phyloP scores from a whole-genome alignment of 2,888 invertebrate genomes.

The Malthinus seriepunctatus region DNA sequence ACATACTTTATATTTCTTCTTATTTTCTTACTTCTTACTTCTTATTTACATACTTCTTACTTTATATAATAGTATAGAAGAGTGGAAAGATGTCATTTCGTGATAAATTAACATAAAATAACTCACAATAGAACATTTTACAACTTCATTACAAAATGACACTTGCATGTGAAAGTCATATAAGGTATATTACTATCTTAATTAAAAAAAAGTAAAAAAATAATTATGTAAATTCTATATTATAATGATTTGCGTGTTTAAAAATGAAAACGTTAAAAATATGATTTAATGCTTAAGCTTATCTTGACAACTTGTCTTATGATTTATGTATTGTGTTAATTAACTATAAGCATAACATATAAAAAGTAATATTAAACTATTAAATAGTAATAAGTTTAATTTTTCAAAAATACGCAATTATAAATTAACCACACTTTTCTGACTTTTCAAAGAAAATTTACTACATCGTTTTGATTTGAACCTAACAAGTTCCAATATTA shows the following conservation, averaged over 20 bases:
- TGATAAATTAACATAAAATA: no score
- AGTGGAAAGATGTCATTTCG: no score
- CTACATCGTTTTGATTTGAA: no score
- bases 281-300: constrained; percentile 43
- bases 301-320: constrained; percentile 42
- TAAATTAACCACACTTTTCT: no score
- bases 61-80: no score
- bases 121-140: constrained; percentile 36
- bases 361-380: background rate
- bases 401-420: no score
- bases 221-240: constrained; percentile 45
- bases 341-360: constrained; percentile 9
- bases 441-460: no score
- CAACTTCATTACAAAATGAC: constrained; percentile 48
- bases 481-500: no score
- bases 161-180: constrained; percentile 43
- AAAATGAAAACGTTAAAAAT: constrained; percentile 32
- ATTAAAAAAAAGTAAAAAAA: constrained; percentile 45
- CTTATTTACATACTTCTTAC: no score
- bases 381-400: no score
- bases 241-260: constrained; percentile 41
- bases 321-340: constrained; percentile 23
- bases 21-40: no score
- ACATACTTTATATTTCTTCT: no score
- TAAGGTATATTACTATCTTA: constrained; percentile 42